Base-by-base conservation (phyloP, 37 sponge, comb jelly and placozoan genomes). In the Diacarnus erythraeanus region DNA sequence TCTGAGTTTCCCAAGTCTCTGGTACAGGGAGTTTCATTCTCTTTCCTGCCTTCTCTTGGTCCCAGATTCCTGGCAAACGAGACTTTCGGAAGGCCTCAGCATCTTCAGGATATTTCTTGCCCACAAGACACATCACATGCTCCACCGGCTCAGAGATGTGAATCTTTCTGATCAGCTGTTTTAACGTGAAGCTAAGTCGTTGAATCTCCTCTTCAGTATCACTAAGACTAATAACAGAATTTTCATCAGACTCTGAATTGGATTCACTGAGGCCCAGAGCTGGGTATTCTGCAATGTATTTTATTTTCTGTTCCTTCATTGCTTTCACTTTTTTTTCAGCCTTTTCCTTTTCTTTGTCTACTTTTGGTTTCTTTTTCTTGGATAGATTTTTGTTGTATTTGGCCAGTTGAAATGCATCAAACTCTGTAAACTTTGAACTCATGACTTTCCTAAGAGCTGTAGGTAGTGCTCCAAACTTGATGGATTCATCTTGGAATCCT, bases 1-100 rank as follows among this genome's bases (percentile, higher is more conserved):
- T 86, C 69, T 96, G 96, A 0, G 99, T 99, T 70, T 99, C 99
- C 99, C 99, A 99, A 0, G 99, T 99, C 51, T 99, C 97, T 0
- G 99, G 99, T 26, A 84, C 88, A 21, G 94, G 79, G 12, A 99
- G 87, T 77, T 96, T 94, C 99, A 99, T 99, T 67, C 99, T 85
- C 86, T 96, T 99, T 4, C 95, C 95, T 1, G 99, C 99, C 44
- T 79, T 59, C 27, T 91, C 91, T 63, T 99, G 87, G 78, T 99
- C 95, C 94, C 94, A 99, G 47, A 81, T 89, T 26, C 99, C 99
- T 12, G 88, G 87, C 29, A 99, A 90, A 17, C 91, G 42, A n/a
- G 84, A 87, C 36, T 90, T 73, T 21, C 97, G 82, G 82, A 94
- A 99, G 38, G 75, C 75, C 42, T 99, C 99, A 2, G 91, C 74